These are phyloP conservation scores for Bicyclus anynana DNA, from an alignment of 1,140 invertebrate species.

Conservation along the genomic window DNA sequence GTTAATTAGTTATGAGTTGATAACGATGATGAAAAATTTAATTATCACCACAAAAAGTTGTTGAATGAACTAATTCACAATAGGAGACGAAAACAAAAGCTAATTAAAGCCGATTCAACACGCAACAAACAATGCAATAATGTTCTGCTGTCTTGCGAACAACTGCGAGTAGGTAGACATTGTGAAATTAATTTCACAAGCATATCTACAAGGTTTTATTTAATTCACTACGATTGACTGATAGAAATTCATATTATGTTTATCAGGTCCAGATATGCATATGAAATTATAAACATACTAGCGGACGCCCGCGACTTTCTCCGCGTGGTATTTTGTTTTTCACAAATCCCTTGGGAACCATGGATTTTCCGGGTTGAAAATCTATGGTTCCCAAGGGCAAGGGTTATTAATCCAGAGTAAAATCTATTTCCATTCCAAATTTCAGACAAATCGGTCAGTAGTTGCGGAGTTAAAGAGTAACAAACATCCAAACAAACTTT, in stretches of 20 bases:
- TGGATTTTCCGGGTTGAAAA: no score
- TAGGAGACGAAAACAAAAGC: constrained; percentile 54
- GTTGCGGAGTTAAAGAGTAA: no score
- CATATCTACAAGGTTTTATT: not conserved
- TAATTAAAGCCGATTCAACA: constrained; percentile 38
- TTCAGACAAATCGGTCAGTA: no score
- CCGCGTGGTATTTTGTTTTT: no score
- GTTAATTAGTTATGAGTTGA: not conserved
- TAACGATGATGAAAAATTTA: constrained; percentile 9
- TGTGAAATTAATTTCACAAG: constrained; percentile 2
- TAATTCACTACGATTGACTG: not conserved
- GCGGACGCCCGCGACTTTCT: no score
- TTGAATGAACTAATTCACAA: constrained; percentile 55
- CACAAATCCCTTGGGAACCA: no score
- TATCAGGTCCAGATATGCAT: not conserved
- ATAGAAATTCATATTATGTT: not conserved
- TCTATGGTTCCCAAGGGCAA: no score
- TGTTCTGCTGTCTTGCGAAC: constrained; percentile 8
- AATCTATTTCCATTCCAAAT: no score
- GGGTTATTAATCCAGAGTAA: no score
- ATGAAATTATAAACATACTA: not conserved
- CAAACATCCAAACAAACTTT: no score
- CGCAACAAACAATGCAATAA: constrained; percentile 16
- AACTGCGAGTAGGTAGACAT: constrained; percentile 3
- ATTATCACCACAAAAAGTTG: constrained; percentile 40